These are phyloP conservation scores for Girardia tigrina DNA, from an alignment of 2,888 invertebrate species.

Conservation along the genomic window DNA sequence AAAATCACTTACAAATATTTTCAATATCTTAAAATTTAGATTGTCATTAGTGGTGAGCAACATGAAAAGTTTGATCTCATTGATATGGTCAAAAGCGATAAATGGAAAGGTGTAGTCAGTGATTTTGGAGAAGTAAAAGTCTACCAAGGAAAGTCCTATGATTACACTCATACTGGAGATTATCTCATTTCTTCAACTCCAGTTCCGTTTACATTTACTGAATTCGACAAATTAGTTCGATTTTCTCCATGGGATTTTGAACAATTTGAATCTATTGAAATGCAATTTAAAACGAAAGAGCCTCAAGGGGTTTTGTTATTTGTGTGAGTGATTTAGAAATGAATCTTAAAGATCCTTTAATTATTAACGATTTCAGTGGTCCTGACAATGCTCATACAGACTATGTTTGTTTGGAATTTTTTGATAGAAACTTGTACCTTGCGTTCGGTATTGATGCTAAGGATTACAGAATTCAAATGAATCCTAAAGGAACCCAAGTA, in stretches of 20 bases:
- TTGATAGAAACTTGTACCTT: neutral
- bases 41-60: neutral
- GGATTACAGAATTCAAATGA: neutral
- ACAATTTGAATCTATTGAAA: slow-evolving; percentile 9
- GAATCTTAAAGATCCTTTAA: neutral
- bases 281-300: slow-evolving; percentile 11
- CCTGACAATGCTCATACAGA: slow-evolving; percentile 26
- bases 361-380: neutral
- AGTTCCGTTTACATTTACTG: slow-evolving; percentile 17
- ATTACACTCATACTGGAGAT: neutral
- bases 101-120: neutral
- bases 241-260: slow-evolving; percentile 16
- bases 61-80: neutral
- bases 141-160: neutral
- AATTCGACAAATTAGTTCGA: neutral
- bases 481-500: neutral
- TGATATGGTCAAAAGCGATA: neutral
- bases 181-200: slow-evolving; percentile 1
- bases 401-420: slow-evolving; percentile 25
- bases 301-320: neutral
- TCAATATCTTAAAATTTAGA: neutral
- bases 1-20: neutral
- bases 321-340: slow-evolving; percentile 19
- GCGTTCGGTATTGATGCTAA: slow-evolving; percentile 14
- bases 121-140: neutral